These are phyloP conservation scores for Heliconius ismenius DNA, from an alignment of 2,888 invertebrate species.

Conservation along the genomic window DNA sequence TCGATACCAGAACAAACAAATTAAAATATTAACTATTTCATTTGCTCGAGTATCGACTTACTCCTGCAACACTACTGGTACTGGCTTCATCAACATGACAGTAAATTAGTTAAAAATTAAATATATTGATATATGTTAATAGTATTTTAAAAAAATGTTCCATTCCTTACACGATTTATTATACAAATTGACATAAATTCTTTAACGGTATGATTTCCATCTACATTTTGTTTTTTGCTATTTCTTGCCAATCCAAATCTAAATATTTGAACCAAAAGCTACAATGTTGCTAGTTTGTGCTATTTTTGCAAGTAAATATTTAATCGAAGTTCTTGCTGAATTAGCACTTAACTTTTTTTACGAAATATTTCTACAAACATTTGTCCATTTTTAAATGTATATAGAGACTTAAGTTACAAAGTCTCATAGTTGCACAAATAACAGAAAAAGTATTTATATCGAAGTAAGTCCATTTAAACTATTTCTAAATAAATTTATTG, in stretches of 20 bases:
- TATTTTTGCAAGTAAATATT: not conserved
- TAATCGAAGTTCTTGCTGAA: not conserved
- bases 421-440: not conserved
- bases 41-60: no score
- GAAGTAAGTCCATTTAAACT: not conserved
- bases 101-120: no score
- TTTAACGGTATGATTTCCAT: slow-evolving; percentile 23
- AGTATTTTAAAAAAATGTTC: slow-evolving; percentile 23
- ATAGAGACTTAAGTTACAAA: no score
- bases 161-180: slow-evolving; percentile 24
- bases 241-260: not conserved
- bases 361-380: no score
- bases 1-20: no score
- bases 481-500: not conserved
- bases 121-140: slow-evolving; percentile 2
- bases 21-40: no score
- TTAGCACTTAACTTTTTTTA: not conserved
- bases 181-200: slow-evolving; percentile 31
- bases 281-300: not conserved
- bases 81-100: no score
- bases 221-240: slow-evolving; percentile 20
- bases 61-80: no score
- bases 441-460: not conserved
- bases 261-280: slow-evolving; percentile 26
- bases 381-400: no score